Evolutionary conservation across 2,888 invertebrate genomes (phyloP), one percentile per base, ranked within the genome.

Genomic region (Mechanitis messenoides): DNA sequence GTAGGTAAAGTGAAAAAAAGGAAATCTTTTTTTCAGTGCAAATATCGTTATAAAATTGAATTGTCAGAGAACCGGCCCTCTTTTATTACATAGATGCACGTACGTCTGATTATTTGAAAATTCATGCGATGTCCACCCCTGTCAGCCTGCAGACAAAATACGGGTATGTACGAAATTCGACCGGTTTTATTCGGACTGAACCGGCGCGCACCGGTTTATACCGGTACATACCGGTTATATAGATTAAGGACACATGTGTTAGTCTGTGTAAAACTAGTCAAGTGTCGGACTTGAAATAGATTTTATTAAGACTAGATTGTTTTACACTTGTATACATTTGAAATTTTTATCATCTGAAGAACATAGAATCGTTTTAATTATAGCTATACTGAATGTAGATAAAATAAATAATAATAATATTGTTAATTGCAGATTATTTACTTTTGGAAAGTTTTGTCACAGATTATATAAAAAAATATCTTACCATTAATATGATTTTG

Each of bases 401-500:
- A 31, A 28, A 7, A 20, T 47, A 28, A 20, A 20, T 20, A 20
- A 20, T 20, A 20, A 20, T 20, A 20, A 20, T 20, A 20, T 20
- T 47, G n/a, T 47, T 47, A n/a, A 2, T 47, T 47, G 47, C 28
- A 47, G 47, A 6, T 20, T 20, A n/a, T 2, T 4, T 50, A 31
- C 31, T 50, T 50, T 50, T 31, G 50, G 11, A 50, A 50, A 50
- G 50, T 50, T 31, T 50, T 50, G 2, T n/a, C 7, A 20, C 20
- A 20, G 20, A 5, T 31, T 9, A 28, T 6, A 31, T 11, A 9
- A 11, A 2, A 50, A 31, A 28, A 31, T 3, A 31, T 66, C 87
- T 88, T 76, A 89, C 89, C 89, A 90, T 90, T 83, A 87, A 89
- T 85, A 78, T 85, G 81, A 81, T 87, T 89, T 88, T 85, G 69